phyloP scores from a whole-genome alignment of 1,140 invertebrate genomes.

The Eriosoma lanigerum region DNA sequence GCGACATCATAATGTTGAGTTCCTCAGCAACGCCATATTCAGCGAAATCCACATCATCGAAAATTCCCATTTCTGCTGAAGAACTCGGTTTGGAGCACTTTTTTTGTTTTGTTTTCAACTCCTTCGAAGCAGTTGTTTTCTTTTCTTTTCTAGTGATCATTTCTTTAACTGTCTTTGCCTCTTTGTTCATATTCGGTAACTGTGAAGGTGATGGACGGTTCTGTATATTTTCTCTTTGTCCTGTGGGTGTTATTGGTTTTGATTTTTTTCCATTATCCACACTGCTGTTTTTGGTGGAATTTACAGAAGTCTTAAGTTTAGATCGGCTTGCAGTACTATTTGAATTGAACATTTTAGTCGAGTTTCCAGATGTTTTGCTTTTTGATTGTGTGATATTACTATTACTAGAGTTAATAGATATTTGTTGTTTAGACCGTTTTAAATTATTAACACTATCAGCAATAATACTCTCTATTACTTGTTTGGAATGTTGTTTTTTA shows the following conservation, averaged over 20 bases:
- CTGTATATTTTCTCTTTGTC: background rate
- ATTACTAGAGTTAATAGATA: background rate
- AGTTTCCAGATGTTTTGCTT: background rate
- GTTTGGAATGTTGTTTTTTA: background rate
- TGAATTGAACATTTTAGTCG: too few relatives aligned
- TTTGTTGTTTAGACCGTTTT: background rate
- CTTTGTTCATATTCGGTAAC: background rate
- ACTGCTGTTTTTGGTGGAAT: background rate
- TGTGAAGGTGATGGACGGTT: background rate
- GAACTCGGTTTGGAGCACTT: background rate
- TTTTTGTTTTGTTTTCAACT: background rate
- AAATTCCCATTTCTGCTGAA: background rate
- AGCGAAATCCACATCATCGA: background rate
- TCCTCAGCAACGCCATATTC: background rate
- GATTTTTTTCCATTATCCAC: background rate
- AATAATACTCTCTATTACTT: background rate
- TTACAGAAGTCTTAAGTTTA: background rate
- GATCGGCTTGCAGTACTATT: background rate
- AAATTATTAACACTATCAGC: background rate
- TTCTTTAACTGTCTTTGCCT: background rate
- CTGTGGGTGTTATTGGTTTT: background rate
- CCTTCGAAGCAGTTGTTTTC: background rate
- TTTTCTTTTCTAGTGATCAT: background rate
- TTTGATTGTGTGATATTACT: background rate
- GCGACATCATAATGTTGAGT: constrained; percentile 9